phyloP scores from a whole-genome alignment of 2,113 vertebrate genomes.

The Heliornis fulica region DNA sequence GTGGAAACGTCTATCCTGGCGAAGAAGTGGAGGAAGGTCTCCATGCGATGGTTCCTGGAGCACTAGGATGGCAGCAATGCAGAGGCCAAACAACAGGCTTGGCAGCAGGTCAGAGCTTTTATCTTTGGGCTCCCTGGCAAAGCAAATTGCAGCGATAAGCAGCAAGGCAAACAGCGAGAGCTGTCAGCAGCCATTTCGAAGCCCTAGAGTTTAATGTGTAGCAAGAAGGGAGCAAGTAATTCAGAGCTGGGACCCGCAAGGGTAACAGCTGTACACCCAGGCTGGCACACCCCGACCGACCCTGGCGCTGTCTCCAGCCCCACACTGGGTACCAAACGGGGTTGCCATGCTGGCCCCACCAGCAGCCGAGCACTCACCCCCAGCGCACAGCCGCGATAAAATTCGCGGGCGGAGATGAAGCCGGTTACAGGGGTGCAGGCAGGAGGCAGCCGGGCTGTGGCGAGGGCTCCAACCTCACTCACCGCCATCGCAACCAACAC shows the following conservation, averaged over 20 bases:
- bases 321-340: not conserved
- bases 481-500: no score
- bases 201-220: not conserved
- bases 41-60: not conserved
- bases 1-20: not conserved
- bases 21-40: not conserved
- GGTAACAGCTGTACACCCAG: not conserved
- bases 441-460: rapidly evolving
- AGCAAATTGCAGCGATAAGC: not conserved
- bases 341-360: rapidly evolving
- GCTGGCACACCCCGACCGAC: rapidly evolving
- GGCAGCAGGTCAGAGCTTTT: not conserved
- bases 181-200: no score
- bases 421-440: rapidly evolving
- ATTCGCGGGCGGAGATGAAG: rapidly evolving
- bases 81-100: not conserved
- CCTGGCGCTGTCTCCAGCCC: rapidly evolving
- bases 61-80: not conserved
- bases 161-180: not conserved
- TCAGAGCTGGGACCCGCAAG: no score
- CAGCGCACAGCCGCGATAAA: no score
- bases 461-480: no score
- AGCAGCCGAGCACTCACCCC: not conserved
- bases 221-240: not conserved
- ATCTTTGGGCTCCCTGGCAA: not conserved